These are phyloP conservation scores for Lissonota sp. DNA, from an alignment of 2,888 invertebrate species.

Conservation along the genomic window DNA sequence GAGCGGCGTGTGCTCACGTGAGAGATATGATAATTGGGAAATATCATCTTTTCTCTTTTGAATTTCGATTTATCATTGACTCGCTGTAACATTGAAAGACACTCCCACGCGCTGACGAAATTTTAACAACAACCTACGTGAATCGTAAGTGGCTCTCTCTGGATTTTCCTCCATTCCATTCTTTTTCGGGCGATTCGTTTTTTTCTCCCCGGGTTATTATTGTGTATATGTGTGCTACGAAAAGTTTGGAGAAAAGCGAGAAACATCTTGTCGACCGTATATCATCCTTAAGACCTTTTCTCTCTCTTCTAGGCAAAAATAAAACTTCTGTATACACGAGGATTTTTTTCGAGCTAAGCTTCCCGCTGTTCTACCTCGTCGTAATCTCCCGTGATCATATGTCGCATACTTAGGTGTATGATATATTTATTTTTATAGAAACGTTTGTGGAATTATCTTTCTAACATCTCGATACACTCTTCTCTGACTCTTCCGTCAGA, in stretches of 20 bases:
- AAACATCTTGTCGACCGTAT: slow-evolving; percentile 61
- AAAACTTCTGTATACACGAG: slow-evolving; percentile 39
- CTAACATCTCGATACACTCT: neutral
- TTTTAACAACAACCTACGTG: neutral
- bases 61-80: slow-evolving; percentile 51
- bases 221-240: slow-evolving; percentile 32
- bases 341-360: slow-evolving; percentile 50
- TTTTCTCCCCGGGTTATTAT: slow-evolving; percentile 17
- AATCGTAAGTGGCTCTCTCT: slow-evolving; percentile 21
- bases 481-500: neutral
- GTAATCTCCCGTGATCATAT: neutral
- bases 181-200: slow-evolving; percentile 20
- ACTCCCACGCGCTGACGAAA: slow-evolving; percentile 47
- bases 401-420: slow-evolving; percentile 1
- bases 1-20: slow-evolving; percentile 1
- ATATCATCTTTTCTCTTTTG: slow-evolving; percentile 17
- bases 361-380: slow-evolving; percentile 14
- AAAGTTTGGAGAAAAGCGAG: slow-evolving; percentile 40
- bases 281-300: slow-evolving; percentile 60
- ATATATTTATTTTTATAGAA: slow-evolving; percentile 25
- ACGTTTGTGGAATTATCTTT: slow-evolving; percentile 33
- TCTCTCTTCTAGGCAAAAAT: slow-evolving; percentile 24
- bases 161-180: neutral
- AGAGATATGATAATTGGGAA: slow-evolving; percentile 42
- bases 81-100: neutral